Conservation (phyloP, 2,113 vertebrate species). For the Aptenodytes patagonicus region DNA sequence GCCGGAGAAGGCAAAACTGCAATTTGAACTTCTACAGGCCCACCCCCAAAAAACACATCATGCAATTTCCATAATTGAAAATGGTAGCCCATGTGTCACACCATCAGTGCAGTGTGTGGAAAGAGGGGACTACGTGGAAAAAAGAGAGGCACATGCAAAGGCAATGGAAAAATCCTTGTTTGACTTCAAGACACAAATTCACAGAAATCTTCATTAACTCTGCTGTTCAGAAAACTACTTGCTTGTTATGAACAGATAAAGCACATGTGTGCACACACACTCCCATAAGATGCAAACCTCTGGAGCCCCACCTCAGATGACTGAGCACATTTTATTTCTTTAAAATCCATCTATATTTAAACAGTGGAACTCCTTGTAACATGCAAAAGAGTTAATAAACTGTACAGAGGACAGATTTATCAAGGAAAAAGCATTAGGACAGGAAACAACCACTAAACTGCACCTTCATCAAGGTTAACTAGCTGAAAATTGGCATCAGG, state of each 20-base stretch:
- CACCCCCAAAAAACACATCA: background rate
- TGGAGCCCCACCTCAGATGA: background rate
- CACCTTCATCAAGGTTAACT: background rate
- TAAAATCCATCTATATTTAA: background rate
- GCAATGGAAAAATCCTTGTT: background rate
- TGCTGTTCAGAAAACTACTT: background rate
- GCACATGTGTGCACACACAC: fast-evolving
- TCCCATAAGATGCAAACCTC: background rate
- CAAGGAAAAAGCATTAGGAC: background rate
- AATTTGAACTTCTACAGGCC: background rate
- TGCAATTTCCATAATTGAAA: background rate
- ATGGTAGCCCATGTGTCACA: background rate
- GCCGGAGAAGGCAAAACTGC: background rate
- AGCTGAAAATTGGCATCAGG: background rate
- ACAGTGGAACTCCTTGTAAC: background rate
- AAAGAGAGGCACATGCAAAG: background rate
- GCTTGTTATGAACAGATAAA: background rate
- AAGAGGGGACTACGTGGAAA: background rate
- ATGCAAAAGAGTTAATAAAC: background rate
- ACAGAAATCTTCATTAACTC: background rate
- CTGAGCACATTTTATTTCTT: background rate
- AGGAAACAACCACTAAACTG: background rate
- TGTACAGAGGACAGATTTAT: background rate
- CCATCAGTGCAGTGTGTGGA: background rate
- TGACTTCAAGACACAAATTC: background rate